These are phyloP conservation scores for Sebastes steindachneri DNA, from an alignment of 2,797 vertebrate species.

Conservation along the genomic window DNA sequence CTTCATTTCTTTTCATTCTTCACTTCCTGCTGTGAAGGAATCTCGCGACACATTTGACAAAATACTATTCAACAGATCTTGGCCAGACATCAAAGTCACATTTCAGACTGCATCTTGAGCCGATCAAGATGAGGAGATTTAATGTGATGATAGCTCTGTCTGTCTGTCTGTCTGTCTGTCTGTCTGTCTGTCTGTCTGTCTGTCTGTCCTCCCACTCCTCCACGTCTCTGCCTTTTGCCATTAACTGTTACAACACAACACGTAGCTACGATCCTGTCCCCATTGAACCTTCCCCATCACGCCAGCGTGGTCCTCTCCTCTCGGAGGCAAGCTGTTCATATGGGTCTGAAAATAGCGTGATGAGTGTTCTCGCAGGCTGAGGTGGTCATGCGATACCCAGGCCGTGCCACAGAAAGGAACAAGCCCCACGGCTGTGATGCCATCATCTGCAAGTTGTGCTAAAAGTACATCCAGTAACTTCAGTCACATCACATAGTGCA, in stretches of 20 bases:
- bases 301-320: constrained; percentile 19
- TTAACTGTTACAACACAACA: constrained; percentile 16
- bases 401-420: constrained; percentile 36
- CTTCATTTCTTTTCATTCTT: background rate
- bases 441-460: constrained; percentile 41
- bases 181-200: too few relatives aligned
- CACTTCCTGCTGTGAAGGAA: constrained; percentile 24
- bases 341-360: constrained; percentile 60
- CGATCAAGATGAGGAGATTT: constrained; percentile 9
- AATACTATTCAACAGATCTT: constrained; percentile 14
- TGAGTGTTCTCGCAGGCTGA: constrained; percentile 48
- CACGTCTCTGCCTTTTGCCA: background rate
- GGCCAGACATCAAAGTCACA: constrained; percentile 23
- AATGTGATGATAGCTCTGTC: background rate
- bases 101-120: constrained; percentile 21
- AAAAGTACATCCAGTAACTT: background rate
- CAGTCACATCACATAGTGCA: background rate
- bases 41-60: constrained; percentile 5
- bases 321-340: constrained; percentile 54
- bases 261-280: constrained; percentile 11
- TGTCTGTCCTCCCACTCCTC: background rate
- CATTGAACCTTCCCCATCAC: constrained; percentile 15
- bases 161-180: background rate
- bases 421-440: constrained; percentile 27
- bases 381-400: constrained; percentile 65